Conservation (phyloP, 2,888 invertebrate species). For the Sinhomidia bicolor region DNA sequence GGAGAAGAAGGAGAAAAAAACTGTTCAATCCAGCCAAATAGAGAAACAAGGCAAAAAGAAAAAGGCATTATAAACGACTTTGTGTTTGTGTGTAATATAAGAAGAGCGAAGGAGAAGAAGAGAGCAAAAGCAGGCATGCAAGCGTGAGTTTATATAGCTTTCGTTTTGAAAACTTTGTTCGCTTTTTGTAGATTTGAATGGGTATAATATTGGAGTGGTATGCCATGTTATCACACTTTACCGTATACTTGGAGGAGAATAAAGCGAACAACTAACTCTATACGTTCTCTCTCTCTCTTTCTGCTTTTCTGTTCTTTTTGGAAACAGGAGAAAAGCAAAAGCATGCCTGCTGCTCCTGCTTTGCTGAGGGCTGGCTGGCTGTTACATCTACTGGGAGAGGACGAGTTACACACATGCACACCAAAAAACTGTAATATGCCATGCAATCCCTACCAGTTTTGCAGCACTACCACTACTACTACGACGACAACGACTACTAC, state of each 20-base stretch:
- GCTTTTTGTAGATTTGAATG: conserved; percentile 52
- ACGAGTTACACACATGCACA: conserved; percentile 5
- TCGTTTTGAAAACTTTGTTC: conserved; percentile 65
- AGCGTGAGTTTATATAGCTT: conserved; percentile 59
- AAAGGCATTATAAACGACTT: conserved; percentile 52
- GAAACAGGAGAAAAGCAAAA: conserved; percentile 43
- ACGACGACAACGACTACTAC: not conserved
- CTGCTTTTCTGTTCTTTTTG: conserved; percentile 53
- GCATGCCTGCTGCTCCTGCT: conserved; percentile 56
- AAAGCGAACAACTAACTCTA: not conserved
- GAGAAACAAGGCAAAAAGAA: conserved; percentile 13
- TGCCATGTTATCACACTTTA: conserved; percentile 40
- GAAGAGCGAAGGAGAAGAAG: conserved; percentile 26
- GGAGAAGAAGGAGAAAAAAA: not conserved
- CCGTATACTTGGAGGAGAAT: conserved; percentile 28
- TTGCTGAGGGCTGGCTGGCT: conserved; percentile 57
- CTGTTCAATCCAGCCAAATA: conserved; percentile 34
- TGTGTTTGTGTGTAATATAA: conserved; percentile 13
- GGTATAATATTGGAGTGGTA: conserved; percentile 36
- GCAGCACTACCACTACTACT: not conserved
- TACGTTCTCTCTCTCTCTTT: not conserved
- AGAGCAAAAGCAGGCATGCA: conserved; percentile 17
- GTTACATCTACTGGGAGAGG: conserved; percentile 61
- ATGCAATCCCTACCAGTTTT: conserved; percentile 52
- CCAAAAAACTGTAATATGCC: conserved; percentile 33